Evolutionary conservation across 2,113 vertebrate species (phyloP).

Genomic region (Nanger granti): DNA sequence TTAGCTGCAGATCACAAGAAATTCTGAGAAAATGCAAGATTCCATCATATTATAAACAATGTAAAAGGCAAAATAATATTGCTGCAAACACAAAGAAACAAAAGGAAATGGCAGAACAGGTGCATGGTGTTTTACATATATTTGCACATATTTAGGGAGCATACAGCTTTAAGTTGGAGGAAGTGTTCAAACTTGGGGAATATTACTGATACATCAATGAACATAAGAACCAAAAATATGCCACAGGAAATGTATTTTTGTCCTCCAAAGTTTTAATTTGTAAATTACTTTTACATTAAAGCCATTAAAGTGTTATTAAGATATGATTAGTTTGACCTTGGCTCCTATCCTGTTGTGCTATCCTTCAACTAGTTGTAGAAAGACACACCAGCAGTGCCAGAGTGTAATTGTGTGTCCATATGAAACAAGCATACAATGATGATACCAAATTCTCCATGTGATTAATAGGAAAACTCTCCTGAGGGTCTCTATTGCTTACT

Average conservation of each 20-base stretch:
- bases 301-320: background rate
- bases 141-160: background rate
- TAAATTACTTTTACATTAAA: background rate
- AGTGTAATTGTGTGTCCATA: rapidly evolving
- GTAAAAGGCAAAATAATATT: background rate
- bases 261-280: background rate
- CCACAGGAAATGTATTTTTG: background rate
- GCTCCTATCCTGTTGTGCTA: background rate
- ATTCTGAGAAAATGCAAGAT: background rate
- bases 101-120: background rate
- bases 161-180: background rate
- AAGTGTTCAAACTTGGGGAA: background rate
- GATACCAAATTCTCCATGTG: rapidly evolving
- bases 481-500: background rate
- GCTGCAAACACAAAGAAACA: background rate
- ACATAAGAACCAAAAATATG: background rate
- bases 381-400: rapidly evolving
- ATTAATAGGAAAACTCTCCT: background rate
- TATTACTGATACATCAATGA: background rate
- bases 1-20: background rate
- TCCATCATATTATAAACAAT: background rate
- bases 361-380: background rate
- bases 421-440: background rate
- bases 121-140: background rate
- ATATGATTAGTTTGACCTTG: background rate